Evolutionary conservation across 2,797 vertebrate genomes (phyloP).

Genomic region (Myripristis jacobus): DNA sequence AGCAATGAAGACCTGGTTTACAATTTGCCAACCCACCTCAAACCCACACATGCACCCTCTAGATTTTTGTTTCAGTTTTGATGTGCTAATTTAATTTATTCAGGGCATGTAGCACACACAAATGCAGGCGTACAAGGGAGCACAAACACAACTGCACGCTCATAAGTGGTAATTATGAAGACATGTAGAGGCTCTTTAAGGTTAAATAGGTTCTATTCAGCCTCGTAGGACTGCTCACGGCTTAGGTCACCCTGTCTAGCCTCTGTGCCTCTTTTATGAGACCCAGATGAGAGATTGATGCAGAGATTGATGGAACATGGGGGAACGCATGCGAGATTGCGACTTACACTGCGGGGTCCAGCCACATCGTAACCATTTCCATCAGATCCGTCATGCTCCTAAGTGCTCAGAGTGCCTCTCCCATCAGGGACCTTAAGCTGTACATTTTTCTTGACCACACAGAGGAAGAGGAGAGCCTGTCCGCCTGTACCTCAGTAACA

Average conservation of each 20-base stretch:
- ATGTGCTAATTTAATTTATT: conserved; percentile 83
- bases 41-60: conserved; percentile 28
- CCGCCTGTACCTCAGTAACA: conserved; percentile 9
- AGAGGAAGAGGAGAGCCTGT: conserved; percentile 8
- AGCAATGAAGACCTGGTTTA: conserved; percentile 39
- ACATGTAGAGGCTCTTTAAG: conserved; percentile 30
- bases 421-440: conserved; percentile 41
- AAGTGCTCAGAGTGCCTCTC: conserved; percentile 32
- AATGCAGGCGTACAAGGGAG: conserved; percentile 58
- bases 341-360: not conserved
- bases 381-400: conserved; percentile 29
- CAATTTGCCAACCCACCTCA: conserved; percentile 36
- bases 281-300: too few species aligned
- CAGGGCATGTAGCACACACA: conserved; percentile 46
- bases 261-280: not conserved
- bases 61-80: conserved; percentile 72
- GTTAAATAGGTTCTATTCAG: conserved; percentile 19
- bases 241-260: too few species aligned
- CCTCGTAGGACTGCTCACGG: not conserved
- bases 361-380: conserved; percentile 37
- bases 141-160: conserved; percentile 30
- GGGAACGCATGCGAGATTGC: conserved; percentile 4
- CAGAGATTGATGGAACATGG: not conserved
- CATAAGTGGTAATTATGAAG: conserved; percentile 48
- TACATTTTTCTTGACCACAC: conserved; percentile 18